These are phyloP conservation scores for Masnerella sp. DNA, from an alignment of 2,888 invertebrate genomes.

Conservation along the genomic window DNA sequence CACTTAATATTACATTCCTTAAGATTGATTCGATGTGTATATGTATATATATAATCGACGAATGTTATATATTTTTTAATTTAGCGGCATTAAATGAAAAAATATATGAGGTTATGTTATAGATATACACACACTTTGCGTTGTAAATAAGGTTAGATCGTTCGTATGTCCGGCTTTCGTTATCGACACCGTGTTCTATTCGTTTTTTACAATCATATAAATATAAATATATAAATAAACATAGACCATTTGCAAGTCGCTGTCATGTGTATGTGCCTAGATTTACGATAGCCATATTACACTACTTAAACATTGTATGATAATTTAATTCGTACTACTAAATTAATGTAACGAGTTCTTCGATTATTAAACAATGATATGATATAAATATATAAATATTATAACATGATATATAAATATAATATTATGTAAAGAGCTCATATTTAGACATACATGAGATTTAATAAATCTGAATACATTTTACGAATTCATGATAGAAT, in stretches of 20 bases:
- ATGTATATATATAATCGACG: constrained; percentile 24
- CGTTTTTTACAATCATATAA: constrained; percentile 11
- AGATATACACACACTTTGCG: constrained; percentile 25
- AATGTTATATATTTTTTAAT: constrained; percentile 17
- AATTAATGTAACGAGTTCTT: constrained; percentile 75
- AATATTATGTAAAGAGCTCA: constrained; percentile 76
- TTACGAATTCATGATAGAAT: constrained; percentile 69
- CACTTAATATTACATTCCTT: constrained; percentile 24
- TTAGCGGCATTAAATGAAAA: constrained; percentile 13
- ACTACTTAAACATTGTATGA: constrained; percentile 62
- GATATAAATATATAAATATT: constrained; percentile 68
- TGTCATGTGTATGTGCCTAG: constrained; percentile 73
- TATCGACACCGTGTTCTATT: background rate
- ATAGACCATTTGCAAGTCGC: constrained; percentile 72
- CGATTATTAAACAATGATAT: constrained; percentile 72
- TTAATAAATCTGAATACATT: constrained; percentile 77
- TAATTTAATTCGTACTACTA: constrained; percentile 67
- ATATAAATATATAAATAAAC: constrained; percentile 23
- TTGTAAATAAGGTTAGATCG: constrained; percentile 28
- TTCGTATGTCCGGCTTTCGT: background rate
- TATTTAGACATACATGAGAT: constrained; percentile 77
- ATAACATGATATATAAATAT: constrained; percentile 65
- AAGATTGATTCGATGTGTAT: constrained; percentile 11
- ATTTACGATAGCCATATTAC: constrained; percentile 57
- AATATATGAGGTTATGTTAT: constrained; percentile 13